phyloP scores from a whole-genome alignment of 2,888 invertebrate genomes.

The Spodoptera picta region DNA sequence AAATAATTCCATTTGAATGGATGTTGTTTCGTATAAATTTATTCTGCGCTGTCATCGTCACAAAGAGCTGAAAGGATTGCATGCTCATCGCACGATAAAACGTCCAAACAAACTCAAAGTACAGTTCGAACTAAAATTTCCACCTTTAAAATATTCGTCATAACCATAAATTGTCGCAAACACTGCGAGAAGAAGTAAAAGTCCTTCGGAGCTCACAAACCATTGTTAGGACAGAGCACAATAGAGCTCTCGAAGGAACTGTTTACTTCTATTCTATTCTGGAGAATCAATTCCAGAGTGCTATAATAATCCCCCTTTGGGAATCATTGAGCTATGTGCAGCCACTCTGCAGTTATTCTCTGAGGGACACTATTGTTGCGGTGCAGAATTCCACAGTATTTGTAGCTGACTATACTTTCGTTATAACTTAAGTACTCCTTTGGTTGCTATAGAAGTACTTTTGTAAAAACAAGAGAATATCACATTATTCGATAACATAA shows the following conservation, averaged over 20 bases:
- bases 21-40: slow-evolving; percentile 25
- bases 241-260: slow-evolving; percentile 64
- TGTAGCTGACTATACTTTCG: slow-evolving; percentile 10
- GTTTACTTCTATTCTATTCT: slow-evolving; percentile 65
- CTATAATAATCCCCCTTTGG: slow-evolving; percentile 64
- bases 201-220: slow-evolving; percentile 64
- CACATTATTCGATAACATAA: slow-evolving; percentile 5
- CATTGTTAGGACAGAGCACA: slow-evolving; percentile 63
- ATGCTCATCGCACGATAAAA: slow-evolving; percentile 35
- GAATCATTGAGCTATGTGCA: slow-evolving; percentile 61
- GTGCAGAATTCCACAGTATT: slow-evolving; percentile 28
- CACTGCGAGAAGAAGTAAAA: slow-evolving; percentile 46
- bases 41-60: slow-evolving; percentile 25
- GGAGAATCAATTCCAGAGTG: slow-evolving; percentile 66
- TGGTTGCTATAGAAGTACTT: background rate
- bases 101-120: slow-evolving; percentile 24
- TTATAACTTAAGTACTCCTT: slow-evolving; percentile 6
- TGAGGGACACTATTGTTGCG: slow-evolving; percentile 53
- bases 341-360: slow-evolving; percentile 50
- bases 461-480: slow-evolving; percentile 2
- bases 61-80: slow-evolving; percentile 32
- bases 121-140: slow-evolving; percentile 28
- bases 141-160: slow-evolving; percentile 43
- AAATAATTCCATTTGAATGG: slow-evolving; percentile 31
- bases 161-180: slow-evolving; percentile 49